These are phyloP conservation scores for Helicoverpa armigera DNA, from an alignment of 1,140 invertebrate species.

Conservation along the genomic window DNA sequence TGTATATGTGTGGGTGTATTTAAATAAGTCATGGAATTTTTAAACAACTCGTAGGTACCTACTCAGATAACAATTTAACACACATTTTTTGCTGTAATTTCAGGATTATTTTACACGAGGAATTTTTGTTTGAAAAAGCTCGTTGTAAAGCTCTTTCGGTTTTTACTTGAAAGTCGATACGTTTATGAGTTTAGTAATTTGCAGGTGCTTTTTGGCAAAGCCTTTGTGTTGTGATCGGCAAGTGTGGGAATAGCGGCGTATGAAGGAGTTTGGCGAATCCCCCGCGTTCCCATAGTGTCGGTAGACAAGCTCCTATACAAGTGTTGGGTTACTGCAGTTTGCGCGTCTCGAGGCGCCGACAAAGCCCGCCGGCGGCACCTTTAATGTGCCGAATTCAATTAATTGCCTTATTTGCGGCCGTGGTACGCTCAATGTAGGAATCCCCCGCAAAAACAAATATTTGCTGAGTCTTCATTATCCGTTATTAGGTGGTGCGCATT, in stretches of 20 bases:
- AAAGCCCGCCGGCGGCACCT: constrained; percentile 80
- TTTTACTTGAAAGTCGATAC: constrained; percentile 62
- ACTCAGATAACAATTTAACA: constrained; percentile 38
- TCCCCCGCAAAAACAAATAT: constrained; percentile 84
- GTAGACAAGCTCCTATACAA: constrained; percentile 63
- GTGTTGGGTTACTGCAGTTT: constrained; percentile 72
- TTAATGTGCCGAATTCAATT: constrained; percentile 85
- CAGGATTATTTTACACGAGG: too few relatives aligned
- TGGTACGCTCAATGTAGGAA: constrained; percentile 74
- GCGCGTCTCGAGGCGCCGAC: constrained; percentile 73
- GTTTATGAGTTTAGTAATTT: constrained; percentile 56
- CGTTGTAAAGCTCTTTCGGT: neutral
- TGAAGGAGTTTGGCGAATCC: constrained; percentile 67
- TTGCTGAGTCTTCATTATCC: constrained; percentile 80
- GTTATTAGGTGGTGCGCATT: constrained; percentile 74
- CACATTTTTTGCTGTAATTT: constrained; percentile 10
- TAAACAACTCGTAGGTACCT: constrained; percentile 14
- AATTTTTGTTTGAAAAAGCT: neutral
- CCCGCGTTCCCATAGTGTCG: constrained; percentile 38
- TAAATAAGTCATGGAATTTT: constrained; percentile 46
- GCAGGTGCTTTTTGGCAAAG: constrained; percentile 57
- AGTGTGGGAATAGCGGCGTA: constrained; percentile 61
- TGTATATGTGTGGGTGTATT: constrained; percentile 41
- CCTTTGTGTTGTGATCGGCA: constrained; percentile 24
- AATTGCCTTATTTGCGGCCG: constrained; percentile 82